Conservation (phyloP, 2,113 vertebrate genomes). For the Notothenia rossii region DNA sequence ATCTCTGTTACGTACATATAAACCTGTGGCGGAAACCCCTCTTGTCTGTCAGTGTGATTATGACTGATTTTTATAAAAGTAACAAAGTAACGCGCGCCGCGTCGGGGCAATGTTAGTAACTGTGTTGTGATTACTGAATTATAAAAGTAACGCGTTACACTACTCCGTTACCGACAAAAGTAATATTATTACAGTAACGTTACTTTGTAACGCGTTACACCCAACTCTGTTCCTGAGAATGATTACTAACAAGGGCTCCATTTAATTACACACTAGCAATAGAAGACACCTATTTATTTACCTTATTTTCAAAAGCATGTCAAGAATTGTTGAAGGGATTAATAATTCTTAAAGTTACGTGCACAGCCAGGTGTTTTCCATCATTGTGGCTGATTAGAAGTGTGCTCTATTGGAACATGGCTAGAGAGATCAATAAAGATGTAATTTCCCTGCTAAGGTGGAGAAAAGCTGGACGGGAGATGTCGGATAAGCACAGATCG, state of each 20-base stretch:
- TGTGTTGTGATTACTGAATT: too few species aligned
- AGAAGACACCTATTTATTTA: neutral
- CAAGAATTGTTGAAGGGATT: neutral
- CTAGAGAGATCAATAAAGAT: neutral
- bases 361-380: neutral
- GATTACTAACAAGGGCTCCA: too few species aligned
- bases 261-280: neutral
- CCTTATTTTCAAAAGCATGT: neutral
- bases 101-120: too few species aligned
- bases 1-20: too few species aligned
- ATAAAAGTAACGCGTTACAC: too few species aligned
- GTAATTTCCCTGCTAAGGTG: neutral
- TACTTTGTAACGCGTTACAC: too few species aligned
- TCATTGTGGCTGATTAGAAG: neutral
- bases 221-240: neutral
- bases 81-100: too few species aligned
- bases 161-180: too few species aligned
- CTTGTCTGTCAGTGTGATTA: too few species aligned
- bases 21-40: too few species aligned
- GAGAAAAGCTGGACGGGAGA: neutral
- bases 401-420: neutral
- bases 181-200: too few species aligned
- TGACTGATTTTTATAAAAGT: too few species aligned
- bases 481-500: neutral
- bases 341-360: neutral